Percentiles rank a stretch among this genome's conserved stretches.
Evolutionary conservation across 2,888 invertebrate genomes (phyloP).

Genomic region (Cremastinae sp.): DNA sequence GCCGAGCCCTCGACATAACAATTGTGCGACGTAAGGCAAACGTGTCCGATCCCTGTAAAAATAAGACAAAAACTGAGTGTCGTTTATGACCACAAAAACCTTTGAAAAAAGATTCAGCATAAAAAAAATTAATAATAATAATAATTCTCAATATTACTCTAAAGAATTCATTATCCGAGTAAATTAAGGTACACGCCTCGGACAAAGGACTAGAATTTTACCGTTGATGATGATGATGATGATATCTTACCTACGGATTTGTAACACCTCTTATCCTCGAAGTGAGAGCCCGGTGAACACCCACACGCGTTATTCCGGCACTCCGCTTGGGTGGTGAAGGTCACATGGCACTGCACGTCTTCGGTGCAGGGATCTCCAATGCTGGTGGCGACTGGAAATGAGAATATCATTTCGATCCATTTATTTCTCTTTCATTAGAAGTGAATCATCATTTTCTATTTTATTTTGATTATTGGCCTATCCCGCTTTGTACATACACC

Average conservation of each 20-base stretch:
- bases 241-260: constrained; percentile 74
- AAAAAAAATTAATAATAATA: no score
- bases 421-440: constrained; percentile 9
- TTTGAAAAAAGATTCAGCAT: neutral
- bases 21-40: constrained; percentile 75
- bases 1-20: constrained; percentile 73
- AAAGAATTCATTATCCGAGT: no score
- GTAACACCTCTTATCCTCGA: constrained; percentile 76
- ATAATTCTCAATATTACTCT: no score
- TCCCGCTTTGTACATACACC: neutral
- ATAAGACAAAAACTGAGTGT: neutral
- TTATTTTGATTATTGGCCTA: neutral
- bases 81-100: no score
- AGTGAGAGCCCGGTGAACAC: constrained; percentile 76
- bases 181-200: no score
- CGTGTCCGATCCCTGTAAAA: constrained; percentile 73
- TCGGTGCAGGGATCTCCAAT: constrained; percentile 75
- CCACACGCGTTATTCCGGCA: constrained; percentile 75
- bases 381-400: constrained; percentile 70
- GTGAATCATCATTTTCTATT: neutral
- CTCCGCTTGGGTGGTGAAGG: constrained; percentile 76
- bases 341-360: constrained; percentile 76
- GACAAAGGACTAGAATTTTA: no score
- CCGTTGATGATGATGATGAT: neutral
- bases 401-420: constrained; percentile 22